Base-by-base conservation (phyloP, 2,888 invertebrate genomes). In the Rhopalosiphum nymphaeae region DNA sequence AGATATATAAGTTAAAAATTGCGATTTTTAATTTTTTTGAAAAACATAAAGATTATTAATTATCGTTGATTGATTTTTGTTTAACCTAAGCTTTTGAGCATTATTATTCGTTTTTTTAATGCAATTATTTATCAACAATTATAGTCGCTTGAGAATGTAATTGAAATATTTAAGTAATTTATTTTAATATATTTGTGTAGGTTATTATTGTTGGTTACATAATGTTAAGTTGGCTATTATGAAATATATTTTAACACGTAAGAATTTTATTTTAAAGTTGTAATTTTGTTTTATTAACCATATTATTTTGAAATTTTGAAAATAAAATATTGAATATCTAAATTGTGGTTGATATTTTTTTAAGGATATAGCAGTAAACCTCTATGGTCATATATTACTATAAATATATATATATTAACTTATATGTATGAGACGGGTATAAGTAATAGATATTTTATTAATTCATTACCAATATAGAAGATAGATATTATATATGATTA, bases 141-240 rank as follows among this genome's bases (percentile, higher is more conserved):
- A 36, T 36, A n/a, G n/a, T 16, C 7, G 7, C 7, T 21, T 78
- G 78, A 36, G 21, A 78, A 78, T 78, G 36, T 5, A 21, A 78
- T 78, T 78, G 5, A 36, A 36, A 78, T 78, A 78, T 78, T 36
- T 78, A 36, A 53, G 21, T 53, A 21, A 16, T 53, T 53, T 53
- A 21, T 53, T 16, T 36, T 78, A 4, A 78, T 36, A 78, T 36
- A 78, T 36, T 78, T 78, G 21, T 78, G 21, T 16, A 78, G 78
- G 78, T 78, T 36, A 36, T 21, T 36, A n/a, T n/a, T 78, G 7
- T 36, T 7, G 7, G 21, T 36, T 78, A 21, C 36, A 36, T 78
- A 7, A 78, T 78, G 78, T 36, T 78, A 78, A 78, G 78, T 78
- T 78, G 78, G 78, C 78, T 78, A 78, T 78, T 78, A 36, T 78